Conservation (phyloP, 30 jellyfish, hydroid and myxozoan genomes). For the Calvadosia cruxmelitensis region DNA sequence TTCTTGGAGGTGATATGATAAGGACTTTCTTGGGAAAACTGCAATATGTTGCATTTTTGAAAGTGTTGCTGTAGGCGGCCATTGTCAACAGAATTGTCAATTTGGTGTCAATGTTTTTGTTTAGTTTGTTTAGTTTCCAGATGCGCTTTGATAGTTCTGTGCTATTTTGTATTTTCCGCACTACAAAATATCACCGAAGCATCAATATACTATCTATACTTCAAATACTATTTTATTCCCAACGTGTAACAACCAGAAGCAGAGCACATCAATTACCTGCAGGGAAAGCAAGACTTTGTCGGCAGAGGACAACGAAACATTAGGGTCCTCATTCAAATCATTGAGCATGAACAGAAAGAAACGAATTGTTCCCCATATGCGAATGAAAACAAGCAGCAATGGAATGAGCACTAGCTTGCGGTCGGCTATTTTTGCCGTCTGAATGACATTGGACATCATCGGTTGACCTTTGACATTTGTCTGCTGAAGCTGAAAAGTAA, state of each 20-base stretch:
- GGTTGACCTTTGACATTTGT: constrained; percentile 3
- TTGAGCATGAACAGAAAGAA: constrained; percentile 25
- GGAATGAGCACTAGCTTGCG: constrained; percentile 70
- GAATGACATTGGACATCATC: constrained; percentile 27
- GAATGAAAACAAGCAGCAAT: constrained; percentile 27
- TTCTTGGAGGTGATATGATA: too few relatives aligned
- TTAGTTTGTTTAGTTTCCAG: too few relatives aligned
- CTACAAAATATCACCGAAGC: background rate
- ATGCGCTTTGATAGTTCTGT: too few relatives aligned
- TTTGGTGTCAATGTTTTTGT: too few relatives aligned
- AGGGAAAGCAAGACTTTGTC: constrained; percentile 31
- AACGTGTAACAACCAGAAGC: background rate
- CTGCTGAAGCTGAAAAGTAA: background rate
- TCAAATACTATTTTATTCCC: background rate
- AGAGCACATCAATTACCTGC: constrained; percentile 46
- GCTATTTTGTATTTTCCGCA: background rate
- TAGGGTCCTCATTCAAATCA: background rate
- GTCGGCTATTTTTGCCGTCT: constrained; percentile 68
- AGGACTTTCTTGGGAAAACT: too few relatives aligned
- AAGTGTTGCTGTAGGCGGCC: too few relatives aligned
- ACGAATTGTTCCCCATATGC: constrained; percentile 78
- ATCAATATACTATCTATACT: background rate
- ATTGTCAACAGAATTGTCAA: too few relatives aligned
- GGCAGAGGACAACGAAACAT: background rate
- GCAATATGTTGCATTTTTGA: too few relatives aligned